These are phyloP conservation scores for Orbicella faveolata DNA, from an alignment of 64 coral and sea anemone species.

Conservation along the genomic window DNA sequence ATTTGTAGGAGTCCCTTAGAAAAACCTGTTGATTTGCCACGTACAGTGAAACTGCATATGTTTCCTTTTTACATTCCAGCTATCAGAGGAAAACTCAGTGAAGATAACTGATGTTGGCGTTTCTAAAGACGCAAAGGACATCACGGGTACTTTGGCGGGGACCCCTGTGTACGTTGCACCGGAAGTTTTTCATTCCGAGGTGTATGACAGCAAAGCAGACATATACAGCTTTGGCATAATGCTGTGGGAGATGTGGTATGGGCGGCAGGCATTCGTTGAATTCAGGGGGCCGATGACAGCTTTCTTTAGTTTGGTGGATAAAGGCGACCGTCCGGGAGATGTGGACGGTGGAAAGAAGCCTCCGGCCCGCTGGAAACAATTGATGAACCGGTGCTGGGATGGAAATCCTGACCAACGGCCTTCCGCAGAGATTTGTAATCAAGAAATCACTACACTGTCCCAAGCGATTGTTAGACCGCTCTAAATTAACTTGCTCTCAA, in stretches of 20 bases:
- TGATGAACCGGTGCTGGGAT: slow-evolving; percentile 13
- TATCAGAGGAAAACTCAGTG: slow-evolving; percentile 3
- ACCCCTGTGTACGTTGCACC: slow-evolving; percentile 1
- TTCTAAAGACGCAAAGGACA: slow-evolving; percentile 8
- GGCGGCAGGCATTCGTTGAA: slow-evolving; percentile 19
- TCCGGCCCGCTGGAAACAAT: background rate
- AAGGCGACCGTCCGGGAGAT: background rate
- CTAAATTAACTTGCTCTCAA: no score
- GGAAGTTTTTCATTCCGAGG: background rate
- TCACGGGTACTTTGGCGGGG: slow-evolving; percentile 18
- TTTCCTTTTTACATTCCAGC: background rate
- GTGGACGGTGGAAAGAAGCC: background rate
- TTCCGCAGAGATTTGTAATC: background rate
- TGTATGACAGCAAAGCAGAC: slow-evolving; percentile 26
- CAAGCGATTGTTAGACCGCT: no score
- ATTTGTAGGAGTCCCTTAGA: no score
- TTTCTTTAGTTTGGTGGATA: background rate
- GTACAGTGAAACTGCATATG: no score
- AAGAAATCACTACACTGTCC: background rate
- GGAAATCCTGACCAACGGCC: background rate
- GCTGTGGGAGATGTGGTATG: slow-evolving; percentile 61
- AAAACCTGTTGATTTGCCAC: no score
- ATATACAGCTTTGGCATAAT: slow-evolving; percentile 48
- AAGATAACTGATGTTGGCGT: background rate
- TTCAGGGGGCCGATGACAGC: background rate